Evolutionary conservation across 2,888 invertebrate species (phyloP), one percentile per base, ranked within the genome.

Genomic region (Meganola albula): DNA sequence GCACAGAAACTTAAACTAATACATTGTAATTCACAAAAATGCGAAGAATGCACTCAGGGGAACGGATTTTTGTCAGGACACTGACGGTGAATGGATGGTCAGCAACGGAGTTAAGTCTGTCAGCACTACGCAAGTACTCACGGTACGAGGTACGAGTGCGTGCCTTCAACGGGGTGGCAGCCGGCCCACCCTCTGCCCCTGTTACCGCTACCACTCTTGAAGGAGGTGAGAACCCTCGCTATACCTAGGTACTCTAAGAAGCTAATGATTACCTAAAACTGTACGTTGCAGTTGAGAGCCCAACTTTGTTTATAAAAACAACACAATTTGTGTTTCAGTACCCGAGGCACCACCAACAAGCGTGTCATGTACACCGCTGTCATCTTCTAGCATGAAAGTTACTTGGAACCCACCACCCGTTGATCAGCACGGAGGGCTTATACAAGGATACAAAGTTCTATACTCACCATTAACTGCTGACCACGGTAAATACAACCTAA

Each of bases 111-210:
- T 84, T 91, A 27, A 88, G 88, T 12, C 69, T 93, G 16, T 88
- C 89, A 3, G 90, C 91, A 1, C 74, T 93, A 12, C 88, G 90
- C 36, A 93, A 94, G 62, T 94, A 92, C 63, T 93, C 94, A 0
- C 90, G 92, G 29, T 95, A 95, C 69, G 90, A 91, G 33, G 89
- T 95, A 5, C 89, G 92, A 1, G 92, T 95, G 11, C 88, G 92
- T 40, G 94, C 94, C 0, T 94, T 93, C 69, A 95, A 95, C 70
- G 89, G 90, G 1, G 91, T 93, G 18, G 95, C 94, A 0, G 90
- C 92, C 24, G 94, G 95, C 0, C 93, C 95, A 0, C 85, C 90
- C 0, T 92, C 93, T 2, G 87, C 89, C 4, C 90, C 92, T 1
- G 88, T 91, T 8, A 82, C 88, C 9, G 91, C 90, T 8, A 90